phyloP scores from a whole-genome alignment of 1,140 invertebrate species.

The Polyergus mexicanus region DNA sequence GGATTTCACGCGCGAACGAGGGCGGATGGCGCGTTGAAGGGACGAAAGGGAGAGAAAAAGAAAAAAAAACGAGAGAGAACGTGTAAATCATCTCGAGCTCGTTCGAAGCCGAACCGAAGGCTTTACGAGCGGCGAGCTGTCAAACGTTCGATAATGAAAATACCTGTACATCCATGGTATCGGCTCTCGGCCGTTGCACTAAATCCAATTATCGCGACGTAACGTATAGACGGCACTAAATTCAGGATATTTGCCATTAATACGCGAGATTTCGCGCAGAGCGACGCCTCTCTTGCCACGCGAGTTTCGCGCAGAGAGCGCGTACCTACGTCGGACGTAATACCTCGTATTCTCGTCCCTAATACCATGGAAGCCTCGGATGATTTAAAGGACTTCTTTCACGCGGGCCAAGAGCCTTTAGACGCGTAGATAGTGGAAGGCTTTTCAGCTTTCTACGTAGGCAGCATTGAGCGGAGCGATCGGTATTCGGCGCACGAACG shows the following conservation, averaged over 20 bases:
- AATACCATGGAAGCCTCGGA: neutral
- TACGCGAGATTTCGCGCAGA: neutral
- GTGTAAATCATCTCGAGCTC: constrained; percentile 70
- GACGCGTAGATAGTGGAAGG: constrained; percentile 15
- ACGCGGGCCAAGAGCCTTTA: constrained; percentile 29
- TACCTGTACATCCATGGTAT: constrained; percentile 74
- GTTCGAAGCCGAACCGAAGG: constrained; percentile 48
- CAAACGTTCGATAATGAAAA: constrained; percentile 74
- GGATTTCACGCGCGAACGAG: neutral
- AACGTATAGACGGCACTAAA: constrained; percentile 61
- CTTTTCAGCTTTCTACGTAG: constrained; percentile 46
- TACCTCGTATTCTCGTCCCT: neutral
- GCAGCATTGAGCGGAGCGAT: constrained; percentile 46
- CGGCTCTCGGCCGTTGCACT: constrained; percentile 18
- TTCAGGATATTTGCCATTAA: constrained; percentile 46
- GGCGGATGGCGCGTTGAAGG: neutral
- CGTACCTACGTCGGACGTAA: neutral
- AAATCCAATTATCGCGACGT: constrained; percentile 74
- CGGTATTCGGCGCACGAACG: constrained; percentile 42
- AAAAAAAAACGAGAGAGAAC: neutral
- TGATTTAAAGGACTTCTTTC: constrained; percentile 51
- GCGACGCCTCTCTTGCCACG: neutral
- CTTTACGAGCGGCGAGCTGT: constrained; percentile 72
- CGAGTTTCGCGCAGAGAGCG: constrained; percentile 7
- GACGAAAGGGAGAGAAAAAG: neutral